These are phyloP conservation scores for Diachasma alloeum DNA, from an alignment of 1,140 invertebrate species.

Conservation along the genomic window DNA sequence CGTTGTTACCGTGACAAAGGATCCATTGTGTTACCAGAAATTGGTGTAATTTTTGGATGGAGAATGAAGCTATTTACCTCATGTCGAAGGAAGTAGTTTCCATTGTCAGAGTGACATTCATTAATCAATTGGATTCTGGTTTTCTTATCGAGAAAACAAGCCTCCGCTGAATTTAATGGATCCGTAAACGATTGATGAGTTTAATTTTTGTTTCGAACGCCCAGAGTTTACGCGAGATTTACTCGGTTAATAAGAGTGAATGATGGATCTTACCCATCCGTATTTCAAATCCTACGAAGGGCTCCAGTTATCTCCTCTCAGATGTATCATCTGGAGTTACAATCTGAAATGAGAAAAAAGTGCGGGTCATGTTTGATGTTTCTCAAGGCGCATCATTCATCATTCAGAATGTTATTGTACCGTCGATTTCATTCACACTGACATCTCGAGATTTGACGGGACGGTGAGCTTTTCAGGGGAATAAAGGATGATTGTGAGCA, in stretches of 20 bases:
- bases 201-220: neutral
- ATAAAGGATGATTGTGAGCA: neutral
- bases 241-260: neutral
- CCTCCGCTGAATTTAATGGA: neutral
- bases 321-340: neutral
- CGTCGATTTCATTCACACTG: too few relatives aligned
- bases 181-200: neutral
- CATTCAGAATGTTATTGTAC: neutral
- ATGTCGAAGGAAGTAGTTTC: neutral
- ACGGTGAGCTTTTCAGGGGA: neutral
- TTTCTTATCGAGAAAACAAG: too few relatives aligned
- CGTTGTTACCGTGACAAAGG: conserved; percentile 23
- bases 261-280: neutral
- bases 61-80: neutral
- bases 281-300: neutral
- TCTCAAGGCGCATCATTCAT: neutral
- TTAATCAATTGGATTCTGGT: neutral
- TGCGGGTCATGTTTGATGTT: neutral
- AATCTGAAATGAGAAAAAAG: neutral
- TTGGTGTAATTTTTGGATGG: conserved; percentile 26
- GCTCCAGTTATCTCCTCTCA: neutral
- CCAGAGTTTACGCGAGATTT: neutral
- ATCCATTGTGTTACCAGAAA: conserved; percentile 24
- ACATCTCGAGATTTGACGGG: too few relatives aligned
- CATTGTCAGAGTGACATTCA: neutral